Percentiles rank a stretch among this genome's conserved stretches.
Conservation (phyloP, 2,797 vertebrate genomes). For the Carduelis carduelis region DNA sequence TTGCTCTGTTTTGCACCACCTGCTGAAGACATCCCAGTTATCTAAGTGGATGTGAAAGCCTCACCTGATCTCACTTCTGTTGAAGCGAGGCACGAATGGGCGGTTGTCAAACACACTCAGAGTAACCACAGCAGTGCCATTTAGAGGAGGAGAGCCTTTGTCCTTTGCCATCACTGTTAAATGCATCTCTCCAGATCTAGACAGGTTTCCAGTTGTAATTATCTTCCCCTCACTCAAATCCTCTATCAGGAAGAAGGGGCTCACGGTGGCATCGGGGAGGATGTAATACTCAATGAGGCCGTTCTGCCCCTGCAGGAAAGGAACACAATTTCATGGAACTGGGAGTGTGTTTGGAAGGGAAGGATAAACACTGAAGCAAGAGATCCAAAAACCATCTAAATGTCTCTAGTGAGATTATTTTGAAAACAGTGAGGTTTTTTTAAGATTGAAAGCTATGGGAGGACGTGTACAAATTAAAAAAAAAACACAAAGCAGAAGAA, state of each 20-base stretch:
- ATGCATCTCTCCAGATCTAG: conserved; percentile 12
- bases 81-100: neutral
- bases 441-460: neutral
- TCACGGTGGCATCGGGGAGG: neutral
- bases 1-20: neutral
- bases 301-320: conserved; percentile 54
- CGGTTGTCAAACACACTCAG: conserved; percentile 40
- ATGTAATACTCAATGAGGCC: conserved; percentile 56
- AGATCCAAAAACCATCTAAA: neutral
- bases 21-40: neutral
- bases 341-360: neutral
- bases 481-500: neutral
- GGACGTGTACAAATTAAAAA: neutral
- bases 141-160: conserved; percentile 57
- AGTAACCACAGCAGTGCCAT: conserved; percentile 5
- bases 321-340: neutral
- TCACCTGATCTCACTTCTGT: conserved; percentile 52
- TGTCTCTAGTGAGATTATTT: neutral
- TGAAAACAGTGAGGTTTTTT: neutral
- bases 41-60: neutral
- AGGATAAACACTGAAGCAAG: neutral
- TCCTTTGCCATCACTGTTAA: conserved; percentile 62
- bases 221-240: conserved; percentile 47
- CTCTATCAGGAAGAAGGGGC: conserved; percentile 50
- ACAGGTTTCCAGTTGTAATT: conserved; percentile 50